A percentile compares a stretch with the other conserved stretches of the same genome.
phyloP scores from a whole-genome alignment of 1,140 invertebrate genomes.

The Zaprionus kolodkinae region DNA sequence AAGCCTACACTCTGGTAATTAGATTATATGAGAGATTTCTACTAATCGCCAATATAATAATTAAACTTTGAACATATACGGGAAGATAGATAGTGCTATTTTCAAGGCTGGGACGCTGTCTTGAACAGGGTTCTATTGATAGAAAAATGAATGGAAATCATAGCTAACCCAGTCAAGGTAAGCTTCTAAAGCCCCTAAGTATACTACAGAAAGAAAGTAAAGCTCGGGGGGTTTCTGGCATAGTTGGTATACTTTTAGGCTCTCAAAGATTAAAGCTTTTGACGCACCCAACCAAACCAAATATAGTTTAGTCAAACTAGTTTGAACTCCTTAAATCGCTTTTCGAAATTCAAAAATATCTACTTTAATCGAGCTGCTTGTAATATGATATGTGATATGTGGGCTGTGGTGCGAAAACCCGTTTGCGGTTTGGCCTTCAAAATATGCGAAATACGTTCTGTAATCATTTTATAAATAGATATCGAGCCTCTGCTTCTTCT shows the following conservation, averaged over 20 bases:
- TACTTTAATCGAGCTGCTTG: too few species aligned
- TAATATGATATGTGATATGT: neutral
- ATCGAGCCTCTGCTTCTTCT: neutral
- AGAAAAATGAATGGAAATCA: neutral
- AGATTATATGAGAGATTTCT: too few species aligned
- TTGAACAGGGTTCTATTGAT: neutral
- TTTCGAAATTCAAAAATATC: neutral
- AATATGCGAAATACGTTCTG: neutral
- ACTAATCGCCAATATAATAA: neutral
- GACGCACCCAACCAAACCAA: neutral
- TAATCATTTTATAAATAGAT: neutral
- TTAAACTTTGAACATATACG: neutral
- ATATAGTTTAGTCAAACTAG: neutral
- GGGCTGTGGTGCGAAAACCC: neutral
- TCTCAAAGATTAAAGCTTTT: neutral
- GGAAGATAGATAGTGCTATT: neutral
- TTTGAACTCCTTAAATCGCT: neutral
- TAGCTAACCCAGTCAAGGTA: neutral
- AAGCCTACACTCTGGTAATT: neutral
- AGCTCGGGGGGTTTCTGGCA: neutral
- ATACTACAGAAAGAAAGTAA: neutral
- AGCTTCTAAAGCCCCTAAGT: neutral
- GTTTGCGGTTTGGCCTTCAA: neutral
- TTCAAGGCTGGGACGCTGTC: too few species aligned
- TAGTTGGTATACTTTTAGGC: slow-evolving; percentile 47